phyloP scores from a whole-genome alignment of 2,113 vertebrate species.

The Engraulis encrasicolus region DNA sequence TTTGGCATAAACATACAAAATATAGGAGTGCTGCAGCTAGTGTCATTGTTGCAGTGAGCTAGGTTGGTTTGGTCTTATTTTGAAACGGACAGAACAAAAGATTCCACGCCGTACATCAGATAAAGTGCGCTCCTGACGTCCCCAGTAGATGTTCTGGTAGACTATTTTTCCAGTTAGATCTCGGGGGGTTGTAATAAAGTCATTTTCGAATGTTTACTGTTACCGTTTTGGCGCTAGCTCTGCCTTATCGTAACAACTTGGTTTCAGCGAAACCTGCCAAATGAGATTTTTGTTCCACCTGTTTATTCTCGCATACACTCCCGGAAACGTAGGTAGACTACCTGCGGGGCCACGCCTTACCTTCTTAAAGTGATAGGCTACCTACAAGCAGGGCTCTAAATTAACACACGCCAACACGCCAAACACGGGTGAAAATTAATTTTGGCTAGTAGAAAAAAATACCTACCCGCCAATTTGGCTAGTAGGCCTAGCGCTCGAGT shows the following conservation, averaged over 20 bases:
- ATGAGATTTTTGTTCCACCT: slow-evolving; percentile 8
- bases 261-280: background rate
- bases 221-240: background rate
- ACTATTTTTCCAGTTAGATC: background rate
- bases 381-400: background rate
- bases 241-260: background rate
- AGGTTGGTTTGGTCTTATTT: background rate
- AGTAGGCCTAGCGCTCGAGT: too few relatives aligned
- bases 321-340: slow-evolving; percentile 7
- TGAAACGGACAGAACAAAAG: slow-evolving; percentile 14
- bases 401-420: too few relatives aligned
- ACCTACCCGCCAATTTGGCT: too few relatives aligned
- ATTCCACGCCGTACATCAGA: background rate
- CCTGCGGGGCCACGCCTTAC: background rate
- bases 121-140: background rate
- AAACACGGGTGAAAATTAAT: too few relatives aligned
- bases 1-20: slow-evolving; percentile 4
- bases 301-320: background rate
- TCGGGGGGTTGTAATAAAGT: background rate
- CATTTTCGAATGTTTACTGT: background rate
- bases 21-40: background rate
- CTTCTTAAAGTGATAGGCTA: background rate
- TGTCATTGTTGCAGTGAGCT: background rate
- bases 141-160: background rate
- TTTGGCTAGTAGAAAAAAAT: too few relatives aligned